Evolutionary conservation across 2,797 vertebrate species (phyloP), one percentile per base, ranked within the genome.

Genomic region (Phalloptychus januarius): DNA sequence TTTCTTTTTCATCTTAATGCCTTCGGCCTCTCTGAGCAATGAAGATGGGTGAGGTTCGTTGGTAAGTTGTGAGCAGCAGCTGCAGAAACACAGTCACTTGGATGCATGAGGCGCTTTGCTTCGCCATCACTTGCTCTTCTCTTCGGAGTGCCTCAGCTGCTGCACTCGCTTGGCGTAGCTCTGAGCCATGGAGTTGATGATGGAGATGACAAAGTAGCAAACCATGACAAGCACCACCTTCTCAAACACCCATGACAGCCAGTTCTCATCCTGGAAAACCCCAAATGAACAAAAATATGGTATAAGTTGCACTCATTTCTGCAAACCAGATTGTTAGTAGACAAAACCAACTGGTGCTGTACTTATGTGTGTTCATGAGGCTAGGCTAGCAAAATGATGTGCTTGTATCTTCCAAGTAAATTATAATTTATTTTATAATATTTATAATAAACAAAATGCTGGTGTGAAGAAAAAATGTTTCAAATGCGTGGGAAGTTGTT

Each of bases 141-240:
- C 98, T 88, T 98, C 97, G 0, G 95, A 97, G 94, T 96, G 95
- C 90, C 95, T 96, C 93, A 94, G 96, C 94, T 97, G 97, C 92
- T 98, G 98, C 92, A 97, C 94, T 71, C 97, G 96, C 92, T 98
- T 99, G 95, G 95, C 96, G 80, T 99, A 99, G 93, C 97, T 99
- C 92, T 99, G 98, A 84, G 98, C 98, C 98, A 97, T 99, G 90
- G 98, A 99, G 96, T 99, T 98, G 94, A 99, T 92, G 89, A 99
- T 99, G 90, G 98, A 99, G 67, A 97, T 95, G 94, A 99, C 96
- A 89, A 99, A 99, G 92, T 99, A 99, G 96, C 96, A 97, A 93
- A 99, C 98, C 98, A 99, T 99, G 87, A 97, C 92, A 87, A 98
- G 97, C 79, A 99, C 98, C 95, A 99, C 85, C 93, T 99, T 99